Percentiles rank a stretch among this genome's conserved stretches.
Evolutionary conservation across 2,888 invertebrate genomes (phyloP).

Genomic region (Drosophila picticornis): DNA sequence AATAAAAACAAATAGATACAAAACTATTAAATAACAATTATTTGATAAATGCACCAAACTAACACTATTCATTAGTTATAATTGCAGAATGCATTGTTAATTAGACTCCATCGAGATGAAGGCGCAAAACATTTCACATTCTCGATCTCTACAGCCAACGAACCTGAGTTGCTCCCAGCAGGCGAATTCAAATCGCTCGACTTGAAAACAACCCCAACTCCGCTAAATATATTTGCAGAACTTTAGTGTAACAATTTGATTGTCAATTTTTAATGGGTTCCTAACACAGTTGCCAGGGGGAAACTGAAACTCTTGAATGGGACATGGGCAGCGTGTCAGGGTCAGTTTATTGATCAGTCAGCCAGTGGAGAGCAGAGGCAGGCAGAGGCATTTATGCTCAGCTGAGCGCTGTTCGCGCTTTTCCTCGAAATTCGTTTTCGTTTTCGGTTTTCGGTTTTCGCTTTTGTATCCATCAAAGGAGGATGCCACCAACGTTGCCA

Average conservation of each 20-base stretch:
- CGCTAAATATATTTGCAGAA: background rate
- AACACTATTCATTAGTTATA: background rate
- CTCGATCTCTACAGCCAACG: background rate
- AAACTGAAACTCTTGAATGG: conserved; percentile 30
- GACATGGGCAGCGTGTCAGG: background rate
- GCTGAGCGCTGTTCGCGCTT: conserved; percentile 50
- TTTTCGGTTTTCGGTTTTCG: conserved; percentile 25
- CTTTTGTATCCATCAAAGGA: conserved; percentile 30
- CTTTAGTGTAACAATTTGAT: background rate
- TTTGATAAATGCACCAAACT: background rate
- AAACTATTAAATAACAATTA: background rate
- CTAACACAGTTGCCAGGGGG: background rate
- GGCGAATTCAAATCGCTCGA: background rate
- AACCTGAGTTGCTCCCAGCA: no score
- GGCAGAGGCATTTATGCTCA: conserved; percentile 26
- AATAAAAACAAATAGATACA: no score
- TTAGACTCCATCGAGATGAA: background rate
- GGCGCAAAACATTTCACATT: background rate
- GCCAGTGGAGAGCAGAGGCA: conserved; percentile 44
- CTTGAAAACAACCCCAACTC: background rate
- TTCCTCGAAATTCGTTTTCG: conserved; percentile 61
- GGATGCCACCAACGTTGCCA: conserved; percentile 68
- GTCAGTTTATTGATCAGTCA: conserved; percentile 40
- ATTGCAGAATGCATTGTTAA: background rate
- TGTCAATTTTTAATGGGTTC: background rate